Conservation (phyloP, 2,797 vertebrate genomes). For the Anguilla anguilla region DNA sequence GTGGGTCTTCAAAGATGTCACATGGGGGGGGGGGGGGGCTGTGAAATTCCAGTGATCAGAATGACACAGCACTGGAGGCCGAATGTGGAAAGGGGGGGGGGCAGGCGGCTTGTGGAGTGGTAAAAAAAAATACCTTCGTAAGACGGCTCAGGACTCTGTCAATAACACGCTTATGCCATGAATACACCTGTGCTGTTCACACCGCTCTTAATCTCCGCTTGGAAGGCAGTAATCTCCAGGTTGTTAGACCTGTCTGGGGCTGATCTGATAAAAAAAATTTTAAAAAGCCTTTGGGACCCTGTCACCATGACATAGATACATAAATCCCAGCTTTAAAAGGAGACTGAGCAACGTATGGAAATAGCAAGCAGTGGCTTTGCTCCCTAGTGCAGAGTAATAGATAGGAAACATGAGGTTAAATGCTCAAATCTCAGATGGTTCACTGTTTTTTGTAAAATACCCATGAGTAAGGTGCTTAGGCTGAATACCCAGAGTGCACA, state of each 20-base stretch:
- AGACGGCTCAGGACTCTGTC: not conserved
- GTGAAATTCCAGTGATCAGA: not conserved
- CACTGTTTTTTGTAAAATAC: not conserved
- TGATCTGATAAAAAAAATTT: not conserved
- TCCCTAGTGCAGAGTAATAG: not conserved
- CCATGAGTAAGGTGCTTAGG: not conserved
- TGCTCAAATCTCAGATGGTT: not conserved
- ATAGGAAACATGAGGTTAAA: not conserved
- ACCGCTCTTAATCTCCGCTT: not conserved
- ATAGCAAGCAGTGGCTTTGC: not conserved
- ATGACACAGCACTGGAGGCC: not conserved
- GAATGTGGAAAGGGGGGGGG: not conserved
- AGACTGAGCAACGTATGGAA: not conserved
- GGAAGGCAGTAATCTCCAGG: not conserved
- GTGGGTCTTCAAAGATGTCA: not conserved
- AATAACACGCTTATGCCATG: constrained; percentile 13
- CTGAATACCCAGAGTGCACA: not conserved
- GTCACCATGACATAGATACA: not conserved
- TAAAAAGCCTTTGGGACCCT: not conserved
- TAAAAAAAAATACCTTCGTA: not conserved
- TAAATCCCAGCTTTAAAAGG: not conserved
- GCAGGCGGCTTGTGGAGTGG: no score
- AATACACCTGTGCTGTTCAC: not conserved
- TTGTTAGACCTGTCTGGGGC: not conserved
- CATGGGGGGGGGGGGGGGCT: not conserved